These are phyloP conservation scores for Sardinella longiceps DNA, from an alignment of 2,797 vertebrate species.

Conservation along the genomic window DNA sequence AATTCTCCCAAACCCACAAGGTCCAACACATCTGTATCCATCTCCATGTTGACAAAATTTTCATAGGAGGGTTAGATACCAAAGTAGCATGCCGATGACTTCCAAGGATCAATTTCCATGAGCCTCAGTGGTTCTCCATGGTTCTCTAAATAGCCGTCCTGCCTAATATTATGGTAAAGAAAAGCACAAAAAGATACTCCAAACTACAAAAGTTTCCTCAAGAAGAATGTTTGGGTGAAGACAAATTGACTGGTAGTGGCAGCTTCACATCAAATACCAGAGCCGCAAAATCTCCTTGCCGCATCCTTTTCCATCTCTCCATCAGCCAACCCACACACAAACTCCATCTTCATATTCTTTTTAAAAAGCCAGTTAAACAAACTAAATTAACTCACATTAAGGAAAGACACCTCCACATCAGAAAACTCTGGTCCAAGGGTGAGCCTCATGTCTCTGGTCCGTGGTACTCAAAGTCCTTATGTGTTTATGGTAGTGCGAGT, in stretches of 20 bases:
- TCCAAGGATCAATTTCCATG: neutral
- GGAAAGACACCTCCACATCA: neutral
- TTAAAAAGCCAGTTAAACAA: neutral
- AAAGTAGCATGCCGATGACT: neutral
- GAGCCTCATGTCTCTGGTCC: neutral
- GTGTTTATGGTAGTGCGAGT: neutral
- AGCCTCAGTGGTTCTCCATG: no score
- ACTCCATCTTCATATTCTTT: slow-evolving; percentile 11
- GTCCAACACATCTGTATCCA: neutral
- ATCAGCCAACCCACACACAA: neutral
- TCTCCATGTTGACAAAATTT: no score
- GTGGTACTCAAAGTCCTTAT: neutral
- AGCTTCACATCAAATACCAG: neutral
- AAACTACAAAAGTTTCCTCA: neutral
- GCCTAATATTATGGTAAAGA: no score
- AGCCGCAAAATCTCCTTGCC: neutral
- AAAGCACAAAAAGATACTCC: no score
- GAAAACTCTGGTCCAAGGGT: neutral
- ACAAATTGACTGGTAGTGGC: neutral
- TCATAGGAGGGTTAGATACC: no score
- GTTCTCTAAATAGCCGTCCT: no score
- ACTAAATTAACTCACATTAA: neutral
- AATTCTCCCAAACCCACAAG: neutral
- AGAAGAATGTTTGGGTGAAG: neutral
- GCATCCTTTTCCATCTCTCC: neutral